phyloP scores from a whole-genome alignment of 2,888 invertebrate genomes.

The Mesodorylaimus sp. region DNA sequence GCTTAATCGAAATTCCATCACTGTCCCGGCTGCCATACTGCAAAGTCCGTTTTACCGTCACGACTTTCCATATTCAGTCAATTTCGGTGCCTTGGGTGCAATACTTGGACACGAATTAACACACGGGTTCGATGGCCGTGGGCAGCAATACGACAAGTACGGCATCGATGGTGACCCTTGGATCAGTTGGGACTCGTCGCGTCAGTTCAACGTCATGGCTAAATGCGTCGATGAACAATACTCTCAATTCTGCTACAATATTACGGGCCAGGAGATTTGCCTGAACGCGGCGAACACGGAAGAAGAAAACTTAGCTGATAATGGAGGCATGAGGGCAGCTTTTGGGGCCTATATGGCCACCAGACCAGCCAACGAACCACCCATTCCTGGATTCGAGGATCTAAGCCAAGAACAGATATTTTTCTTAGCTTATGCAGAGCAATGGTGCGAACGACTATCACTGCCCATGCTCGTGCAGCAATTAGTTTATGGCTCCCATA shows the following conservation, averaged over 20 bases:
- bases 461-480: background rate
- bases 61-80: constrained; percentile 26
- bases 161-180: constrained; percentile 14
- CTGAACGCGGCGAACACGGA: constrained; percentile 30
- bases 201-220: constrained; percentile 16
- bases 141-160: constrained; percentile 17
- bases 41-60: constrained; percentile 18
- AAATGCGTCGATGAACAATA: constrained; percentile 17
- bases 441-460: background rate
- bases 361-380: constrained; percentile 6
- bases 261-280: background rate
- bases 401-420: constrained; percentile 31
- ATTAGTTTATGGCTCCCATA: background rate
- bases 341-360: constrained; percentile 20
- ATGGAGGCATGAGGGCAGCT: constrained; percentile 31
- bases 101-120: constrained; percentile 16
- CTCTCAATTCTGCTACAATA: constrained; percentile 10
- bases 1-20: constrained; percentile 15
- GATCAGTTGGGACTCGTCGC: constrained; percentile 14
- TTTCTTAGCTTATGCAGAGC: constrained; percentile 28
- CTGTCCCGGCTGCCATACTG: constrained; percentile 15
- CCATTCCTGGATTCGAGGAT: constrained; percentile 28
- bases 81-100: constrained; percentile 16
- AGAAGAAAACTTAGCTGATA: constrained; percentile 35
- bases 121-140: constrained; percentile 16